A percentile compares a stretch with the other conserved stretches of the same genome.
Evolutionary conservation across 2,888 invertebrate genomes (phyloP).

Genomic region (Trachelus troglodyta): DNA sequence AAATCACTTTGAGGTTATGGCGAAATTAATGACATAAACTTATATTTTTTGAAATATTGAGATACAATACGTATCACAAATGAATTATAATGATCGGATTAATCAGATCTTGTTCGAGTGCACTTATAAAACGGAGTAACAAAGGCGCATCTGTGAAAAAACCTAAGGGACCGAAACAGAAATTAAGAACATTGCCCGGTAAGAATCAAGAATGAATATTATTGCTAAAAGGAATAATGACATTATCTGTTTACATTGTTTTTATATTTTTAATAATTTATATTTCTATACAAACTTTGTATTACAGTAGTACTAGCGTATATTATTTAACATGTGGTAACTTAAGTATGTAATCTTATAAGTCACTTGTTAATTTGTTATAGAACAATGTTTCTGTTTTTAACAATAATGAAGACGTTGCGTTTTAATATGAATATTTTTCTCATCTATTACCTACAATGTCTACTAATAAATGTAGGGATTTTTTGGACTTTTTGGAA

Average conservation of each 20-base stretch:
- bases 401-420: background rate
- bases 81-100: background rate
- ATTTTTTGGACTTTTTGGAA: no score
- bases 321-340: no score
- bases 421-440: no score
- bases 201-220: constrained; percentile 14
- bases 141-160: constrained; percentile 8
- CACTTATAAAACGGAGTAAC: background rate
- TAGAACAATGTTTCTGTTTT: background rate
- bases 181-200: constrained; percentile 38
- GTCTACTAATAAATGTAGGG: no score
- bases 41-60: constrained; percentile 1
- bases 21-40: background rate
- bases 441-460: no score
- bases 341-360: no score
- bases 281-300: background rate
- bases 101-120: background rate
- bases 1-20: background rate
- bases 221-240: background rate
- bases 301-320: background rate
- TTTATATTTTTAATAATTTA: background rate
- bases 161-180: constrained; percentile 19
- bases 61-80: background rate
- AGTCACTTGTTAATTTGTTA: background rate
- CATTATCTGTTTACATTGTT: background rate